A percentile compares a stretch with the other conserved stretches of the same genome.
Conservation (phyloP, 2,797 vertebrate genomes). For the Cuniculus paca region DNA sequence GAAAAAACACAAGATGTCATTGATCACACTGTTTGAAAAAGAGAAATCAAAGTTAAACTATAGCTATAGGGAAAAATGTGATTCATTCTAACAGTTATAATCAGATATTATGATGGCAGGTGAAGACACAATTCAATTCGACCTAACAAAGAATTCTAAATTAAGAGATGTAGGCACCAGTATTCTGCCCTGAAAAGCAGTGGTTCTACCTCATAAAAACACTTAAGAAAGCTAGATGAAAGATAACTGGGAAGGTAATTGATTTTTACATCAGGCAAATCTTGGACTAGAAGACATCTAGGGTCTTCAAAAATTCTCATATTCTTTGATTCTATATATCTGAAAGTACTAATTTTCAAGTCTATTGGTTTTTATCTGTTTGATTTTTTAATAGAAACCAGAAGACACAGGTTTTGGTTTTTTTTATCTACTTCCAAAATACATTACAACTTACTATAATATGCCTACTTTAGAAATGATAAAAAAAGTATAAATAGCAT, state of each 20-base stretch:
- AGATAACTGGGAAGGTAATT: neutral
- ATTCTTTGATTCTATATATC: constrained; percentile 28
- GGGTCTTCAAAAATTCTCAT: constrained; percentile 33
- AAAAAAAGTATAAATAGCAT: neutral
- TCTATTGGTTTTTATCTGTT: constrained; percentile 31
- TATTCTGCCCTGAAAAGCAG: constrained; percentile 2
- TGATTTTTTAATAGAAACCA: constrained; percentile 46
- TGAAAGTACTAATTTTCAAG: constrained; percentile 42
- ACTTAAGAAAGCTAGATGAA: constrained; percentile 42
- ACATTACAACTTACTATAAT: constrained; percentile 1
- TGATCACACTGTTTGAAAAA: constrained; percentile 52
- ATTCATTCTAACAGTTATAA: constrained; percentile 52
- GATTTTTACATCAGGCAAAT: constrained; percentile 4
- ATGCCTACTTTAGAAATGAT: constrained; percentile 6
- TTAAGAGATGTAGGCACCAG: neutral
- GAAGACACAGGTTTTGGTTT: neutral
- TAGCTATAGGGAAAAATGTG: constrained; percentile 27
- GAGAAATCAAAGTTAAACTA: constrained; percentile 61
- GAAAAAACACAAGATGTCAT: constrained; percentile 72
- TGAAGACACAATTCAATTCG: constrained; percentile 49
- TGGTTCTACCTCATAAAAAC: constrained; percentile 19
- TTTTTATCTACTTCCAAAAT: constrained; percentile 43
- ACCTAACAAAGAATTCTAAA: constrained; percentile 38
- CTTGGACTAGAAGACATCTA: neutral
- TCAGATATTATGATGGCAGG: constrained; percentile 4